Evolutionary conservation across 1,140 invertebrate genomes (phyloP), one percentile per base, ranked within the genome.

Genomic region (Orius laevigatus): DNA sequence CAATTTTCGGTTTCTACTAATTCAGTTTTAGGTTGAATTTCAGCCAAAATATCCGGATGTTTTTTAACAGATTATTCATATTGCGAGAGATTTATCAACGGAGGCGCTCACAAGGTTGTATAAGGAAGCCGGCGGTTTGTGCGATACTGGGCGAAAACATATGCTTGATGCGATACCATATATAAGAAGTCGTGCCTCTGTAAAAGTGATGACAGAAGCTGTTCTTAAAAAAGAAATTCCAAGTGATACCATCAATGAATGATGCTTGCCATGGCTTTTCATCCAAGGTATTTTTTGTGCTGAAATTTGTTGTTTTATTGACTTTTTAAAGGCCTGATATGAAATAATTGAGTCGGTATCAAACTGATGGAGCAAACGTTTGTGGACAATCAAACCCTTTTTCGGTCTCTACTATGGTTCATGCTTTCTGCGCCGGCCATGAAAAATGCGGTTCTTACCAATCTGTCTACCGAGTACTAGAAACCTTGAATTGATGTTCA

Each of bases 111-210:
- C 53, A 43, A 54, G 52, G 20, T 55, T 54, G 43, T 53, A 63
- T 12, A 58, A 84, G 81, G 52, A 81, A 81, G 60, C n/a, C n/a
- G n/a, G n/a, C n/a, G n/a, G n/a, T n/a, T n/a, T n/a, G n/a, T n/a
- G n/a, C n/a, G n/a, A n/a, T n/a, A n/a, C n/a, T n/a, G n/a, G n/a
- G n/a, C n/a, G n/a, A n/a, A n/a, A n/a, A n/a, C 76, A 84, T 56
- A 70, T 88, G 10, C 56, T 84, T 25, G 84, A 91, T 62, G 83
- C 85, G 3, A 62, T 94, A 1, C 85, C 87, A 1, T 84, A 89
- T 11, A 79, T n/a, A n/a, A n/a, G 79, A 1, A 91, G 79, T 39
- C 72, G 74, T 0, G 80, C 78, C 0, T 80, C 85, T 0, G 75
- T 89, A 5, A 70, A 70, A 16, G 61, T 91, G 4, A 90, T 92